Conservation (phyloP, 2,113 vertebrate species). For the Polyodon spathula region DNA sequence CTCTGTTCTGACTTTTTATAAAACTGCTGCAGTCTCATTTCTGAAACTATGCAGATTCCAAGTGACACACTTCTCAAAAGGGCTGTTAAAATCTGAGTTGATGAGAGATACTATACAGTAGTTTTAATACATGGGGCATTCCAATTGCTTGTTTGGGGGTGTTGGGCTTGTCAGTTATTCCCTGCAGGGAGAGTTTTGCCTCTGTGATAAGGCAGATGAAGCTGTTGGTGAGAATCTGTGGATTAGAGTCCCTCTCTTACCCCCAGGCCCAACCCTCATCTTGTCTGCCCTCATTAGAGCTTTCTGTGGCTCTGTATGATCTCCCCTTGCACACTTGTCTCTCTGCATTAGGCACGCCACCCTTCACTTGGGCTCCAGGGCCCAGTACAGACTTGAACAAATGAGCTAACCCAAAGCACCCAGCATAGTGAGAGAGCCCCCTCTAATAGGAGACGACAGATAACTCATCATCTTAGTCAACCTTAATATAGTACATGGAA, state of each 20-base stretch:
- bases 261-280: conserved; percentile 31
- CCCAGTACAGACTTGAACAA: conserved; percentile 32
- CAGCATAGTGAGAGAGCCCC: conserved; percentile 5
- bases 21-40: no score
- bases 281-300: conserved; percentile 39
- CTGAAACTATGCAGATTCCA: no score
- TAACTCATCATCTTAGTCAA: background rate
- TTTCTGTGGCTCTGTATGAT: conserved; percentile 19
- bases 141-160: background rate
- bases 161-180: background rate
- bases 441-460: background rate
- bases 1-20: no score
- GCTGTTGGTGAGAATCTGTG: conserved; percentile 28
- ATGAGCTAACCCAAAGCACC: conserved; percentile 42
- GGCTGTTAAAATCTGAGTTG: no score
- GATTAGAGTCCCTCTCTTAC: conserved; percentile 41
- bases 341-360: conserved; percentile 35
- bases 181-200: conserved; percentile 18
- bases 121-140: background rate
- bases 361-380: conserved; percentile 26
- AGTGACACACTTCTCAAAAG: no score
- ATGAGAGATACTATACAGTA: no score
- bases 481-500: background rate
- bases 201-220: conserved; percentile 24
- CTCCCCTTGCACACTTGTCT: conserved; percentile 34